These are phyloP conservation scores for Trachops cirrhosus DNA, from an alignment of 2,797 vertebrate genomes.

Conservation along the genomic window DNA sequence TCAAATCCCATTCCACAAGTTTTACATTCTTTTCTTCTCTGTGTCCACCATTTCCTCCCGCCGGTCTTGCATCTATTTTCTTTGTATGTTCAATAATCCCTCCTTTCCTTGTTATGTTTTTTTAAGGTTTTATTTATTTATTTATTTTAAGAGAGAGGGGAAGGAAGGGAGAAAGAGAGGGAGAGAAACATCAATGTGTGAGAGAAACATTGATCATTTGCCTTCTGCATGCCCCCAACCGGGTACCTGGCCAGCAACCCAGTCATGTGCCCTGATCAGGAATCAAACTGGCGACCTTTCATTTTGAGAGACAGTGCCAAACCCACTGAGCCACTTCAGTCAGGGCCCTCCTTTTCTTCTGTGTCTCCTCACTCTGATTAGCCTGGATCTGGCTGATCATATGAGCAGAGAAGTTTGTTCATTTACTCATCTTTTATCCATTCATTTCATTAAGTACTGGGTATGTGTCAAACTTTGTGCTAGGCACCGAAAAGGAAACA, in stretches of 20 bases:
- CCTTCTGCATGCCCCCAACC: neutral
- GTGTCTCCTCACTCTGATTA: slow-evolving; percentile 19
- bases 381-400: neutral
- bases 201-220: neutral
- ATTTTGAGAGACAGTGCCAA: neutral
- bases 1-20: neutral
- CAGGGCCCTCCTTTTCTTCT: neutral
- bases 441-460: neutral
- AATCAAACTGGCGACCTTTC: neutral
- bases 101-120: neutral
- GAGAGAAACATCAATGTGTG: neutral
- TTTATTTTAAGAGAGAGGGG: neutral
- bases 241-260: neutral
- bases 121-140: neutral
- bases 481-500: slow-evolving; percentile 19
- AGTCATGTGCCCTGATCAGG: neutral
- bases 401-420: neutral
- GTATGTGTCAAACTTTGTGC: neutral
- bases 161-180: neutral
- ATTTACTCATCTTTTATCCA: slow-evolving; percentile 16
- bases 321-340: neutral
- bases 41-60: neutral
- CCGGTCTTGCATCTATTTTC: neutral
- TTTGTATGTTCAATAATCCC: neutral
- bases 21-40: neutral